These are phyloP conservation scores for Eupithecia tripunctaria DNA, from an alignment of 2,888 invertebrate species.

Conservation along the genomic window DNA sequence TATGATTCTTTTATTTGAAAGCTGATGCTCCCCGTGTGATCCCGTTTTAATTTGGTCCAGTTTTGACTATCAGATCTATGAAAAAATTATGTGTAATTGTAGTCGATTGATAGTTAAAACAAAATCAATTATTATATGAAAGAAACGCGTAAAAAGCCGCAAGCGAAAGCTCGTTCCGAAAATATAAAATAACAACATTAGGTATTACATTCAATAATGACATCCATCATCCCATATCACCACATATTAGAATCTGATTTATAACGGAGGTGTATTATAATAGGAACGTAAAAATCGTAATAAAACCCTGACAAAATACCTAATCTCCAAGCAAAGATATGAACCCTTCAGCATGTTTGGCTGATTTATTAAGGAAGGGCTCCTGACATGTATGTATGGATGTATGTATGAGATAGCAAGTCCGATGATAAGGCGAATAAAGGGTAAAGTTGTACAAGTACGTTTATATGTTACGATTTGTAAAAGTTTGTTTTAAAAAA, in stretches of 20 bases:
- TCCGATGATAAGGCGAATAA: constrained; percentile 40
- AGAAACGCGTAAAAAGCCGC: background rate
- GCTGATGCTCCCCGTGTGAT: too few relatives aligned
- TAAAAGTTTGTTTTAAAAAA: too few relatives aligned
- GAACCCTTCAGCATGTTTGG: constrained; percentile 16
- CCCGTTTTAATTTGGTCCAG: too few relatives aligned
- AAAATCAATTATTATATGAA: too few relatives aligned
- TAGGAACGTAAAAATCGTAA: constrained; percentile 3
- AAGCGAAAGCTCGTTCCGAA: background rate
- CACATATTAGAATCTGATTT: background rate
- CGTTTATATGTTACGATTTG: constrained; percentile 29
- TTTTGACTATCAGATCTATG: too few relatives aligned
- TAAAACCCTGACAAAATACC: constrained; percentile 5
- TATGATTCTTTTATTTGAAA: too few relatives aligned
- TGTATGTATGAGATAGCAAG: constrained; percentile 17
- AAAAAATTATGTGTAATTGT: too few relatives aligned
- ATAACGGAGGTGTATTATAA: background rate
- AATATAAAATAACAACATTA: background rate
- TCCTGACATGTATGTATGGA: constrained; percentile 6
- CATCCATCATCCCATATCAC: constrained; percentile 2
- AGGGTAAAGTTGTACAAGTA: constrained; percentile 30
- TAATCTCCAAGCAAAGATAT: constrained; percentile 20
- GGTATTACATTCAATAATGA: background rate
- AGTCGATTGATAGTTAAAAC: too few relatives aligned
- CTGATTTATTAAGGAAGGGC: constrained; percentile 18